Percentiles rank a stretch among this genome's conserved stretches.
phyloP scores from a whole-genome alignment of 2,888 invertebrate genomes.

The Dolichomitus sp. region DNA sequence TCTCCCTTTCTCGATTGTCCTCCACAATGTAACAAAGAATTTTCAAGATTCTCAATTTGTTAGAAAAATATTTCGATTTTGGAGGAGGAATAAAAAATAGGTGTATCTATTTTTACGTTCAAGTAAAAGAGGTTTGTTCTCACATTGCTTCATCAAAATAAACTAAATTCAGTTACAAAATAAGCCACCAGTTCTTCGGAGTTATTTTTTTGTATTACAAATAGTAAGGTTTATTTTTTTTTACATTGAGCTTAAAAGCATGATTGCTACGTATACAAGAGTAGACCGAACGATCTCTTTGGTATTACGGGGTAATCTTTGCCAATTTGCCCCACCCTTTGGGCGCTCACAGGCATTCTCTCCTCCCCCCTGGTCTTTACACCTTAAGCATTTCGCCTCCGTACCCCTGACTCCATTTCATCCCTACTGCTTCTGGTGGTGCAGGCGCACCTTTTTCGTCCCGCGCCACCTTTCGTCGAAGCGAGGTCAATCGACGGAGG shows the following conservation, averaged over 20 bases:
- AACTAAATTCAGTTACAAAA: too few relatives aligned
- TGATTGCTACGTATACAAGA: slow-evolving; percentile 28
- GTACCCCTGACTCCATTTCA: slow-evolving; percentile 68
- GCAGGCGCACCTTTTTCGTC: slow-evolving; percentile 64
- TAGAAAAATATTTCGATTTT: neutral
- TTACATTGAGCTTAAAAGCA: neutral
- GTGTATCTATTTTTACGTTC: neutral
- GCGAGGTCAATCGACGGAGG: slow-evolving; percentile 85
- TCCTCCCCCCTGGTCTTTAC: slow-evolving; percentile 50
- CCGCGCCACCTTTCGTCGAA: slow-evolving; percentile 77
- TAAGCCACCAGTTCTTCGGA: neutral
- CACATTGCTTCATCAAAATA: too few relatives aligned
- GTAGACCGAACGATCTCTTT: slow-evolving; percentile 17
- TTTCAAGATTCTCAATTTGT: neutral
- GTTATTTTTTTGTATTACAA: neutral
- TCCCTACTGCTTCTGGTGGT: slow-evolving; percentile 61
- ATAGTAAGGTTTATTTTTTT: neutral
- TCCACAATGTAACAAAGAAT: neutral
- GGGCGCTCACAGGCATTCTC: slow-evolving; percentile 33
- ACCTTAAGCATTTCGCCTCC: slow-evolving; percentile 62
- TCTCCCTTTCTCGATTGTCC: neutral
- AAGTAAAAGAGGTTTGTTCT: too few relatives aligned
- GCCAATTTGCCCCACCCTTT: slow-evolving; percentile 64
- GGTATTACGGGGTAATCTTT: slow-evolving; percentile 65
- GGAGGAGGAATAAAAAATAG: neutral